Evolutionary conservation across 2,113 vertebrate species (phyloP), one percentile per base, ranked within the genome.

Genomic region (Fregetta grallaria): DNA sequence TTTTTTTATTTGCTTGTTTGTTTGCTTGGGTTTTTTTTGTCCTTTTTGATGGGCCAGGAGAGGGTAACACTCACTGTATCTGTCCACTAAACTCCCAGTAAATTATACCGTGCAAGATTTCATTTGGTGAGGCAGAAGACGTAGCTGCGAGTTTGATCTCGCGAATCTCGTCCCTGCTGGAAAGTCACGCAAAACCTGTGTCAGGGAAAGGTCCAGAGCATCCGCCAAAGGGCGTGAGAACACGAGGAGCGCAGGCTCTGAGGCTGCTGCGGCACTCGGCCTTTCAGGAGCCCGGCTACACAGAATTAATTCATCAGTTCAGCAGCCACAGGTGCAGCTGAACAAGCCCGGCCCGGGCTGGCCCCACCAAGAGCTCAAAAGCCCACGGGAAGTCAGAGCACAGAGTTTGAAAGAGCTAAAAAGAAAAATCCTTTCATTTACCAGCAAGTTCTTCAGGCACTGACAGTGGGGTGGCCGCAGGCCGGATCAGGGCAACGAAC

Each of bases 281-380:
- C 40, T 70, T 61, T 30, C 6, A 6, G 65, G n/a, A 86, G 20
- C 55, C 61, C 1, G n/a, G n/a, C n/a, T n/a, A n/a, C n/a, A n/a
- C n/a, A n/a, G n/a, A n/a, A 32, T 7, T 26, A 65, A 47, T 10
- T 42, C 75, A 45, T 27, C 29, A 61, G n/a, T 29, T 75, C 52
- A 45, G 89, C 71, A 67, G 80, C 85, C 68, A 13, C 47, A 34
- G 38, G 44, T 22, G 38, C 72, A 19, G 52, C 58, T n/a, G 53
- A n/a, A 47, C 32, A 63, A 71, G n/a, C 34, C 34, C 61, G 38
- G 59, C 22, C 50, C 0, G 0, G 53, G 32, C 53, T 65, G 85
- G 52, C 42, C n/a, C 16, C 0, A 0, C 34, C 4, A 1, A 1
- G 17, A 3, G 29, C n/a, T 66, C 47, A 10, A 53, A 49, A 1